Percentiles rank a stretch among this genome's conserved stretches.
These are phyloP conservation scores for Palythoa grandiflora DNA, from an alignment of 92 coral and sea anemone genomes.

Conservation along the genomic window DNA sequence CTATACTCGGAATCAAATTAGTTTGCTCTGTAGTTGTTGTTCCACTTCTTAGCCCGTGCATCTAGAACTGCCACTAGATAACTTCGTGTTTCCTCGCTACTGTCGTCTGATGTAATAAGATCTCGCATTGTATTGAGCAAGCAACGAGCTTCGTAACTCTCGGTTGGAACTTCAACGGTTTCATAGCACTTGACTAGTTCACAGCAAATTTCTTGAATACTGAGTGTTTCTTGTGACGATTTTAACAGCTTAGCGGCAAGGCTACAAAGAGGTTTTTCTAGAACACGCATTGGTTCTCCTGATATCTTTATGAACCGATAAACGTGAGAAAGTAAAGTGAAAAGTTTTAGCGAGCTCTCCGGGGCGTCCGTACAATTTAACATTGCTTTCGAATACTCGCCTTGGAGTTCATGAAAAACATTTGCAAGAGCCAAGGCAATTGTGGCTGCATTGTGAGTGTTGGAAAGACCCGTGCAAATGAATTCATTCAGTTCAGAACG, in stretches of 20 bases:
- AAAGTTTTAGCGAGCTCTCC: slow-evolving; percentile 27
- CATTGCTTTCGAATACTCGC: slow-evolving; percentile 24
- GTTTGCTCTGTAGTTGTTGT: not conserved
- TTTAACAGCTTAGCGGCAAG: slow-evolving; percentile 25
- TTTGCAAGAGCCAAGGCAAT: not conserved
- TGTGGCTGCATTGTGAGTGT: slow-evolving; percentile 7
- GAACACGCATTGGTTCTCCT: slow-evolving; percentile 19
- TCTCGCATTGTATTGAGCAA: slow-evolving; percentile 23
- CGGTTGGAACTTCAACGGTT: not conserved
- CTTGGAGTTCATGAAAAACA: slow-evolving; percentile 29
- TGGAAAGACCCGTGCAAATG: slow-evolving; percentile 3
- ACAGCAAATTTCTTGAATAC: slow-evolving; percentile 18
- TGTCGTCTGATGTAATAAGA: slow-evolving; percentile 22
- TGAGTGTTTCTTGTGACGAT: slow-evolving; percentile 8
- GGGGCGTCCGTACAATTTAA: not conserved
- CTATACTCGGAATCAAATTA: not conserved
- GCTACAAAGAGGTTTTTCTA: slow-evolving; percentile 17
- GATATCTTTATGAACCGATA: slow-evolving; percentile 12
- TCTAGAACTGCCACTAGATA: slow-evolving; percentile 37
- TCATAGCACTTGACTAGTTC: slow-evolving; percentile 21
- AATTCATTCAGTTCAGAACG: not conserved
- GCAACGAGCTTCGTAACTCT: not conserved
- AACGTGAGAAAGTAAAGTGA: slow-evolving; percentile 15
- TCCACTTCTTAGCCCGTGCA: slow-evolving; percentile 37
- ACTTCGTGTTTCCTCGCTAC: slow-evolving; percentile 15